Evolutionary conservation across 2,888 invertebrate species (phyloP).

Genomic region (Tinea semifulvella): DNA sequence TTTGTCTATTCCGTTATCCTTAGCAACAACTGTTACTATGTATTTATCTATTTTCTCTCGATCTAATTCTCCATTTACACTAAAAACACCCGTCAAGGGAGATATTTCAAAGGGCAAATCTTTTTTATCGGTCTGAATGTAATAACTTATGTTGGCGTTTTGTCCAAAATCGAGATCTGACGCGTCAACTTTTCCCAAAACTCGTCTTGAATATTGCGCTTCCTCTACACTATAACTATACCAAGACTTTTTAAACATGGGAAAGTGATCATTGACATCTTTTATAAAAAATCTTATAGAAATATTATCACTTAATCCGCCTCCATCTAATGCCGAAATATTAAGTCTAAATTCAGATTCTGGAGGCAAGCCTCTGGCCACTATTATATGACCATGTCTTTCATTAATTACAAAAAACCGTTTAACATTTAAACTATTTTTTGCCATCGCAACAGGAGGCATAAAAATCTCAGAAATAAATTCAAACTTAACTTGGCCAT

Average conservation of each 20-base stretch:
- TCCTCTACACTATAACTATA: constrained; percentile 86
- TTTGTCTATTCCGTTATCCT: constrained; percentile 72
- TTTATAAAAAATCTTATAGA: constrained; percentile 76
- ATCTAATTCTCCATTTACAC: constrained; percentile 79
- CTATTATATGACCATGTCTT: constrained; percentile 76
- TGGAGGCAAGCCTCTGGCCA: constrained; percentile 75
- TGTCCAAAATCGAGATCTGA: constrained; percentile 81
- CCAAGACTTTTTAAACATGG: constrained; percentile 82
- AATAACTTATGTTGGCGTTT: constrained; percentile 82
- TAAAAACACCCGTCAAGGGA: constrained; percentile 72
- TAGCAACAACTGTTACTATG: constrained; percentile 75
- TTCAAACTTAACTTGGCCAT: constrained; percentile 77
- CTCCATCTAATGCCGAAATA: constrained; percentile 79
- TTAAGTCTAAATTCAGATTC: constrained; percentile 80
- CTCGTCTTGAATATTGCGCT: constrained; percentile 74
- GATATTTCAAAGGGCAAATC: constrained; percentile 75
- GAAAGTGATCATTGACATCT: constrained; percentile 86
- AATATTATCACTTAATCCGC: constrained; percentile 75
- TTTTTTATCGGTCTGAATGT: constrained; percentile 56
- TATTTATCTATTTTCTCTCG: constrained; percentile 77
- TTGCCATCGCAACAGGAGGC: constrained; percentile 51
- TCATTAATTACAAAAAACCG: constrained; percentile 81
- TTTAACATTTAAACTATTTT: constrained; percentile 59
- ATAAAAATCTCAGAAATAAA: constrained; percentile 74
- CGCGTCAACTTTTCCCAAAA: constrained; percentile 80